Percentiles rank a stretch among this genome's conserved stretches.
Conservation (phyloP, 2,888 invertebrate genomes). For the Folsomia manolachei region DNA sequence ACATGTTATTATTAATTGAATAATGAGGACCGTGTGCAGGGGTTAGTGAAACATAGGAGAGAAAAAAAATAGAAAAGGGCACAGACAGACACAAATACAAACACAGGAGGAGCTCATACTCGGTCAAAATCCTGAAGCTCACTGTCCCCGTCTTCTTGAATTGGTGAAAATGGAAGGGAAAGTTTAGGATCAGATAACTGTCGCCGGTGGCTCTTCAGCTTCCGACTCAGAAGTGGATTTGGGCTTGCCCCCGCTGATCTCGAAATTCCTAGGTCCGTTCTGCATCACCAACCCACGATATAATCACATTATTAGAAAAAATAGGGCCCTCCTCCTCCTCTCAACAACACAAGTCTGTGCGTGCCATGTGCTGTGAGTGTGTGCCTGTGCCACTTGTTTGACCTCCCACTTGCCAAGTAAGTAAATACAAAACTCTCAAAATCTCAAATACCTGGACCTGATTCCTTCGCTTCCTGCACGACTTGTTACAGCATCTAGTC, state of each 20-base stretch:
- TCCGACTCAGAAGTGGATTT: constrained; percentile 52
- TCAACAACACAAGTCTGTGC: constrained; percentile 44
- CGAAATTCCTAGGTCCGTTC: constrained; percentile 32
- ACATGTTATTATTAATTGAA: constrained; percentile 22
- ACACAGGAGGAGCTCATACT: constrained; percentile 51
- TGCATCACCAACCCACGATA: constrained; percentile 51
- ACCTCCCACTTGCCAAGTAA: constrained; percentile 5
- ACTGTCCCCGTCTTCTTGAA: constrained; percentile 57
- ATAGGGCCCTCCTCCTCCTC: constrained; percentile 47
- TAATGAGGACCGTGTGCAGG: neutral
- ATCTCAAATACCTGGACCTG: constrained; percentile 50
- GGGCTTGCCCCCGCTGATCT: constrained; percentile 50
- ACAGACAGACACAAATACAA: constrained; percentile 52
- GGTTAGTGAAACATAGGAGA: constrained; percentile 8
- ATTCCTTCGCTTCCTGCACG: constrained; percentile 48
- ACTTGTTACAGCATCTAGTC: constrained; percentile 50
- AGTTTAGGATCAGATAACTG: constrained; percentile 61
- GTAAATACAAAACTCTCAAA: constrained; percentile 26
- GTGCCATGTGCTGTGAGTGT: constrained; percentile 51
- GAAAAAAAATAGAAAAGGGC: constrained; percentile 48
- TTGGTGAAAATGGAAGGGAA: constrained; percentile 58
- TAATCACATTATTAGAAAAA: constrained; percentile 41
- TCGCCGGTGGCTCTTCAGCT: constrained; percentile 56
- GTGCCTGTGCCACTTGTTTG: constrained; percentile 51
- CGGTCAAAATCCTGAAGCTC: constrained; percentile 51